phyloP scores from a whole-genome alignment of 2,797 vertebrate species.

The Myotis daubentonii region DNA sequence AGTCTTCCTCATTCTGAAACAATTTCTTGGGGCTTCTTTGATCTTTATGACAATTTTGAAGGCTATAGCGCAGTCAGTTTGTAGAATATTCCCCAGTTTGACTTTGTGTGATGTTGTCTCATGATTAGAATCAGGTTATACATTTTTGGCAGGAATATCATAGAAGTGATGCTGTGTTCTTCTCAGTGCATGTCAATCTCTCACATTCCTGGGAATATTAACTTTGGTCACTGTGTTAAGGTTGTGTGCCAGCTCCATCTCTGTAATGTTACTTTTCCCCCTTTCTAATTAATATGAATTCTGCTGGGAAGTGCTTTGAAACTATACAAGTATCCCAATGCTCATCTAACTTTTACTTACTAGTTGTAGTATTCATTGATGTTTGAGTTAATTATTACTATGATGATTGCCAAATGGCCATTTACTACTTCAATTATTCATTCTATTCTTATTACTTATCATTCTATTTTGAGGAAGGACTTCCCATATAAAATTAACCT shows the following conservation, averaged over 20 bases:
- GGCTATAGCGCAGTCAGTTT: not conserved
- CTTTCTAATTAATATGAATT: slow-evolving; percentile 26
- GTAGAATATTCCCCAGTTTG: not conserved
- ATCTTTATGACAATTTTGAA: not conserved
- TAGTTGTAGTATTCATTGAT: not conserved
- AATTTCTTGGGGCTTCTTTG: not conserved
- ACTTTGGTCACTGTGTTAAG: not conserved
- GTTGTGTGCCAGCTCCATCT: not conserved
- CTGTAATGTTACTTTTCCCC: accelerated
- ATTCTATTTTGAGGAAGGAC: not conserved
- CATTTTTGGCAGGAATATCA: slow-evolving; percentile 36
- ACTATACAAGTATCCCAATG: not conserved
- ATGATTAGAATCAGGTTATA: not conserved
- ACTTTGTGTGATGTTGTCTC: not conserved
- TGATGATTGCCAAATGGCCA: not conserved
- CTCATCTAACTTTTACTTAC: not conserved
- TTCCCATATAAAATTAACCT: not conserved
- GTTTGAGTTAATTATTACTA: slow-evolving; percentile 24
- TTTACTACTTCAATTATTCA: not conserved
- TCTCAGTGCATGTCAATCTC: not conserved
- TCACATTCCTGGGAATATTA: not conserved
- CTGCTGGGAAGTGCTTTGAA: not conserved
- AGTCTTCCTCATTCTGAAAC: not conserved
- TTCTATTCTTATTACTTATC: not conserved
- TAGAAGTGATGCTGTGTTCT: not conserved